These are phyloP conservation scores for Allobates femoralis DNA, from an alignment of 2,797 vertebrate species.

Conservation along the genomic window DNA sequence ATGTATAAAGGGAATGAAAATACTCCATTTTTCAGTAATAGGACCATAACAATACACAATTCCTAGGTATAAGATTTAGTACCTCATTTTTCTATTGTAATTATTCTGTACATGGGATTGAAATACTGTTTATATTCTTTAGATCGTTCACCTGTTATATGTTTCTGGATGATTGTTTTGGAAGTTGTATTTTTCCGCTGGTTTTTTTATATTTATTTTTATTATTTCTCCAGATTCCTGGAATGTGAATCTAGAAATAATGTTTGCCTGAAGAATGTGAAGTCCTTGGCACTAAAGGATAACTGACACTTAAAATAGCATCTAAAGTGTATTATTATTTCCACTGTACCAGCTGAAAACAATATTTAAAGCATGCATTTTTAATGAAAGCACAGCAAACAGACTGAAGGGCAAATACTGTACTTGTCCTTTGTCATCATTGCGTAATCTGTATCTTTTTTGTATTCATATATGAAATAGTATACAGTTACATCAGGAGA, in stretches of 20 bases:
- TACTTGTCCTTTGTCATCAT: background rate
- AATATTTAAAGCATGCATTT: background rate
- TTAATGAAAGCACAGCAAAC: background rate
- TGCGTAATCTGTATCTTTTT: background rate
- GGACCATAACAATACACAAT: too few species aligned
- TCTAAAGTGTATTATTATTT: background rate
- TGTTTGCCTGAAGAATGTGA: background rate
- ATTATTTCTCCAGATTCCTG: background rate
- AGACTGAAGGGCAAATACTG: background rate
- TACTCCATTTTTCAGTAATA: too few species aligned
- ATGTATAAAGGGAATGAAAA: too few species aligned
- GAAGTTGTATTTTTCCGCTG: background rate
- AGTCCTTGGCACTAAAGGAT: background rate
- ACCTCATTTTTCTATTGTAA: background rate
- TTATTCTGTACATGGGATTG: background rate
- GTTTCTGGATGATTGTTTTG: too few species aligned
- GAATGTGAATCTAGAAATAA: background rate
- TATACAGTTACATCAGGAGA: background rate
- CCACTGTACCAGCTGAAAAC: background rate
- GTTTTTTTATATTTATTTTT: background rate
- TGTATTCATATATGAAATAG: background rate
- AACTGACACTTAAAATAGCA: constrained; percentile 5
- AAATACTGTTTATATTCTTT: background rate
- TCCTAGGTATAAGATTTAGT: background rate
- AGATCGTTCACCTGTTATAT: background rate